Evolutionary conservation across 2,888 invertebrate species (phyloP), one percentile per base, ranked within the genome.

Genomic region (Gari tellinella): DNA sequence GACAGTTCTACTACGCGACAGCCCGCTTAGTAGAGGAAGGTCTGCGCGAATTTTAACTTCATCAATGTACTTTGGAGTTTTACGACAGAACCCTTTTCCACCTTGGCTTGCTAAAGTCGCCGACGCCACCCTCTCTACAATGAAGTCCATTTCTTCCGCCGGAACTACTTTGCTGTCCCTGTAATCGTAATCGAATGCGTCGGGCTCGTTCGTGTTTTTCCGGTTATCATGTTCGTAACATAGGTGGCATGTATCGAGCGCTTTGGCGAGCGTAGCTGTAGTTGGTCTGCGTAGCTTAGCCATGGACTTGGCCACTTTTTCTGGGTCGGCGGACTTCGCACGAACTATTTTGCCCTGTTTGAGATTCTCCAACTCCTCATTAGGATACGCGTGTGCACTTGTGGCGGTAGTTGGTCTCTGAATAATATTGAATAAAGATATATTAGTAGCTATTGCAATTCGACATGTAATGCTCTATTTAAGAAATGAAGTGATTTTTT

Each of bases 201-300:
- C 80, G 1, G 68, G 65, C 17, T 69, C 72, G 14, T 58, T 37
- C 23, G 25, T 48, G 19, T 64, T 57, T 26, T 65, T 72, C 68
- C 79, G 77, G 26, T 73, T 70, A 48, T 75, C 77, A 46, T 83
- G 83, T 45, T 81, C 83, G 41, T 77, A 79, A 61, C 84, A 84
- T 26, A 84, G 52, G 53, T 84, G 84, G 66, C 84, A 84, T 17
- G 67, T 46, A 38, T 73, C 69, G 19, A 81, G 19, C 14, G 67
- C 64, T 55, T 84, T 84, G 5, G 84, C 84, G 40, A 80, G 65
- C 3, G 80, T 82, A 56, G 84, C 84, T 10, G 84, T 84, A 25
- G 84, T 84, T 41, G 84, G 84, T 51, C 84, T 76, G 48, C 80
- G 76, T 40, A 82, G 69, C 55, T 82, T 75, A 4, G 58, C 74